phyloP scores from a whole-genome alignment of 2,113 vertebrate genomes.

The Anarrhichthys ocellatus region DNA sequence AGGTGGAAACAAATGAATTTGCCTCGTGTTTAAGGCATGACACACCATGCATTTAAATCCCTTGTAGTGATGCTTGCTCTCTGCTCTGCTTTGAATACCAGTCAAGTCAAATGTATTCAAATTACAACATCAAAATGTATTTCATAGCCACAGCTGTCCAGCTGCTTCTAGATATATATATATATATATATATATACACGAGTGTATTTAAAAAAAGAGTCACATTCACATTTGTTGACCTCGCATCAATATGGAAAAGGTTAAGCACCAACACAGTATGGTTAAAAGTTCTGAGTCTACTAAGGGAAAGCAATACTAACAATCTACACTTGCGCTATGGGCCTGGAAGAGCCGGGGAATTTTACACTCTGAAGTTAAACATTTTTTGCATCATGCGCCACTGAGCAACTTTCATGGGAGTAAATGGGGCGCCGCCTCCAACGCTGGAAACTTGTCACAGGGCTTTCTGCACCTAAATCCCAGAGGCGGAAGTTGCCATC shows the following conservation, averaged over 20 bases:
- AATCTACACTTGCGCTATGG: too few relatives aligned
- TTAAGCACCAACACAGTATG: neutral
- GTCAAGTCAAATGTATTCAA: constrained; percentile 66
- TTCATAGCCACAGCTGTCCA: constrained; percentile 22
- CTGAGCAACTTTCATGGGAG: neutral
- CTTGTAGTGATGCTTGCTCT: neutral
- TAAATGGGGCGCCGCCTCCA: neutral
- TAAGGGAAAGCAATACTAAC: neutral
- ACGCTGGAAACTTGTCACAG: neutral
- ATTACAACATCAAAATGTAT: constrained; percentile 38
- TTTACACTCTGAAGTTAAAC: too few relatives aligned
- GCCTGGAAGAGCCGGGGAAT: neutral
- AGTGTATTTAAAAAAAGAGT: neutral
- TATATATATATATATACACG: too few relatives aligned
- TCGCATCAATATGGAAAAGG: neutral
- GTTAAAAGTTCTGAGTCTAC: neutral
- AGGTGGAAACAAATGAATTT: neutral
- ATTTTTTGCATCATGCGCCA: neutral
- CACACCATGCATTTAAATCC: constrained; percentile 1
- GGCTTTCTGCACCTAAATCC: neutral
- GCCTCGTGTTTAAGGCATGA: constrained; percentile 2
- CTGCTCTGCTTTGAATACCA: constrained; percentile 59
- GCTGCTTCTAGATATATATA: neutral
- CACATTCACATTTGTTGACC: neutral
- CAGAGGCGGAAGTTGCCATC: neutral